Evolutionary conservation across 2,888 invertebrate genomes (phyloP).

Genomic region (Baronia brevicornis): DNA sequence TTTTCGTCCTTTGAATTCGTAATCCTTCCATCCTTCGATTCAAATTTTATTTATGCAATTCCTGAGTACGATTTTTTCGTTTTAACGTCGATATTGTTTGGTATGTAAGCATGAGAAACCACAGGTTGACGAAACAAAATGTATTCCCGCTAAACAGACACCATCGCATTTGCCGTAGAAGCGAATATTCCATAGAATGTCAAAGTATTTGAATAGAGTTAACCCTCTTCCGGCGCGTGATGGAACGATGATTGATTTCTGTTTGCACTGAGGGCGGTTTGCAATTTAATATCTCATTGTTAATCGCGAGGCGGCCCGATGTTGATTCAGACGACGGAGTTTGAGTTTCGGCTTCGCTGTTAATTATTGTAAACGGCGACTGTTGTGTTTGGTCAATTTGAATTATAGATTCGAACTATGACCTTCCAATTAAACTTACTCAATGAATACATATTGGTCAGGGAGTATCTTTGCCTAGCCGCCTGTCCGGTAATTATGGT

Average conservation of each 20-base stretch:
- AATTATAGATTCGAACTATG: conserved; percentile 21
- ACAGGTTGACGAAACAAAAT: no score
- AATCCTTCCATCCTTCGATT: no score
- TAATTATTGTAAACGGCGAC: conserved; percentile 57
- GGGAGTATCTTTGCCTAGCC: no score
- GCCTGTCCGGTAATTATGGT: no score
- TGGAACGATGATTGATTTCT: conserved; percentile 72
- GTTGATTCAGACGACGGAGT: conserved; percentile 39
- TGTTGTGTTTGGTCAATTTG: conserved; percentile 46
- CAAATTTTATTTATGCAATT: no score
- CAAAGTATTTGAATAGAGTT: conserved; percentile 64
- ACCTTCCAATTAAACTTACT: conserved; percentile 13
- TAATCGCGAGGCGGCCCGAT: conserved; percentile 45
- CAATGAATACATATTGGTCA: no score
- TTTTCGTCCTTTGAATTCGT: no score
- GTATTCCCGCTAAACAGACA: conserved; percentile 12
- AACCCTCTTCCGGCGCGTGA: conserved; percentile 56
- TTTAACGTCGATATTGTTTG: no score
- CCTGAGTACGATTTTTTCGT: no score
- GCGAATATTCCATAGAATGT: conserved; percentile 38
- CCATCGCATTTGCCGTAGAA: conserved; percentile 30
- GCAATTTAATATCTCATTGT: conserved; percentile 72
- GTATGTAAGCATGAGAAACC: conserved; percentile 11
- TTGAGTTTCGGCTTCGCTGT: conserved; percentile 38
- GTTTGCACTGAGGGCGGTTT: conserved; percentile 57